These are phyloP conservation scores for Pseudomyrmex flavicornis DNA, from an alignment of 1,140 invertebrate genomes.

Conservation along the genomic window DNA sequence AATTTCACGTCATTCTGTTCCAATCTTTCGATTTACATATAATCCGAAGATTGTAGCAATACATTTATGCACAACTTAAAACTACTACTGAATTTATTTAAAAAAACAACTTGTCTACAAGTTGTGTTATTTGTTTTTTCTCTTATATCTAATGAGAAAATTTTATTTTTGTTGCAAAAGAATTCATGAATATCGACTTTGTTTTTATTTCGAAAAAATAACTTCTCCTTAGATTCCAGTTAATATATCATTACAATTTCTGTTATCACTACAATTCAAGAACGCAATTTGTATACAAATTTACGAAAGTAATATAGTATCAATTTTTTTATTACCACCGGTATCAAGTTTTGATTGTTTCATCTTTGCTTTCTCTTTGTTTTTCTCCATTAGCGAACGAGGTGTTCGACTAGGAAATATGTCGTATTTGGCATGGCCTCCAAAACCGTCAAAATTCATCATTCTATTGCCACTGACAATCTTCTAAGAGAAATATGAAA, in stretches of 20 bases:
- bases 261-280: neutral
- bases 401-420: constrained; percentile 69
- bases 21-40: no score
- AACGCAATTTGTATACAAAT: neutral
- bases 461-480: neutral
- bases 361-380: constrained; percentile 54
- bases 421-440: constrained; percentile 78
- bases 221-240: no score
- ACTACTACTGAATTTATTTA: no score
- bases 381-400: constrained; percentile 31
- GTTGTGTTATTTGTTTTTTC: no score
- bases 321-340: constrained; percentile 55
- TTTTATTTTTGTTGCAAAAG: no score
- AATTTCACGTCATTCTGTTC: no score
- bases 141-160: no score
- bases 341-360: constrained; percentile 64
- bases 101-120: no score
- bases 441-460: constrained; percentile 77
- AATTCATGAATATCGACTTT: no score
- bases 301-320: constrained; percentile 11
- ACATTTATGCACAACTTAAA: no score
- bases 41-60: no score
- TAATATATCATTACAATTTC: neutral
- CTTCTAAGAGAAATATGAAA: constrained; percentile 15
- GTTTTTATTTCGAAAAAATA: no score